phyloP scores from a whole-genome alignment of 2,113 vertebrate genomes.

The Phrynosoma platyrhinos region DNA sequence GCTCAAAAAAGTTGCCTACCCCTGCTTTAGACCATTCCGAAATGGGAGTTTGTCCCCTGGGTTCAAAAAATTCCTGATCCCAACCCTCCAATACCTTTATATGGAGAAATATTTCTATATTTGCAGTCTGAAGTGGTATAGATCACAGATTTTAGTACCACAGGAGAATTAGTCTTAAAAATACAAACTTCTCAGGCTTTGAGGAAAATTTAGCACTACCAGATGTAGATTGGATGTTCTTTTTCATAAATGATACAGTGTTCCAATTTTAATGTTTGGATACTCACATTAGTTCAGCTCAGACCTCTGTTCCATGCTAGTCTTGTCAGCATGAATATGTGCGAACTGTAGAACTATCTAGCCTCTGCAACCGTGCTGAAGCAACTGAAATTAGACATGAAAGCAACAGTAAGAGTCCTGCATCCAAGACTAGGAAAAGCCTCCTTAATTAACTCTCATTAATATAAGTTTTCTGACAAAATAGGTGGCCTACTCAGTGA shows the following conservation, averaged over 20 bases:
- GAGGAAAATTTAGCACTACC: neutral
- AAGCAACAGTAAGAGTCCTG: conserved; percentile 76
- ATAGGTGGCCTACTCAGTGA: neutral
- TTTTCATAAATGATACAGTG: neutral
- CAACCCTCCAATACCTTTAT: neutral
- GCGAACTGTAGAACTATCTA: conserved; percentile 99
- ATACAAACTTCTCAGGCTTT: neutral
- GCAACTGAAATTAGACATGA: conserved; percentile 86
- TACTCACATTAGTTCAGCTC: conserved; percentile 88
- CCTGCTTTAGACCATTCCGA: too few relatives aligned
- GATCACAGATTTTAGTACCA: neutral
- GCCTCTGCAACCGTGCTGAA: conserved; percentile 92
- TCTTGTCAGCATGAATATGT: conserved; percentile 99
- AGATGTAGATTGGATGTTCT: conserved; percentile 15
- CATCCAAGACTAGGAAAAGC: conserved; percentile 45
- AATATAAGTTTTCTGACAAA: conserved; percentile 27
- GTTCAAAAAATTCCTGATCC: neutral
- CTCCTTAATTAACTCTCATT: conserved; percentile 15
- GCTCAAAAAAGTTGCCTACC: too few relatives aligned
- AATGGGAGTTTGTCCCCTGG: neutral
- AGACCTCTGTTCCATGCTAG: conserved; percentile 84
- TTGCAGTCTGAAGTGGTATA: neutral
- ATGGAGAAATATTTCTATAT: neutral
- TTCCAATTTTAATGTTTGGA: conserved; percentile 34
- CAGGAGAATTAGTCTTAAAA: neutral